phyloP scores from a whole-genome alignment of 1,140 invertebrate genomes.

The Camponotus pennsylvanicus region DNA sequence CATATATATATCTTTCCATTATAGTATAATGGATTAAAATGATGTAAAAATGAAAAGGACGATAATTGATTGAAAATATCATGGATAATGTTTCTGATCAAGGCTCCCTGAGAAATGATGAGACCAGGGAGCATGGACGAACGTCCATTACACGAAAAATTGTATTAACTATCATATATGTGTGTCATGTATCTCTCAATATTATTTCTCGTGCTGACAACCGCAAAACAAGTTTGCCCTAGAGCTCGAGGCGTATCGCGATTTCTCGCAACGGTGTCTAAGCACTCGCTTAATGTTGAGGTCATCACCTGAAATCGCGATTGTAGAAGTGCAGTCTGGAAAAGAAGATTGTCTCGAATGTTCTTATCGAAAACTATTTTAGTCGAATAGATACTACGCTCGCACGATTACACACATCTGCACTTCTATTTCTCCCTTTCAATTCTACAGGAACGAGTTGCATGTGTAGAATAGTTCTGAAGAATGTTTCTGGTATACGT shows the following conservation, averaged over 20 bases:
- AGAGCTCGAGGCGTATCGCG: constrained; percentile 11
- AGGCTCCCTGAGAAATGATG: neutral
- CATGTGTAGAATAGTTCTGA: neutral
- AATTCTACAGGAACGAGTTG: constrained; percentile 49
- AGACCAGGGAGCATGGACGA: neutral
- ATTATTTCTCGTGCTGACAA: constrained; percentile 63
- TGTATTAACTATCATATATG: constrained; percentile 24
- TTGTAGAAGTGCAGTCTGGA: neutral
- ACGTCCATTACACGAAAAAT: neutral
- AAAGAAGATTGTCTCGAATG: constrained; percentile 59
- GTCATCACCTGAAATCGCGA: constrained; percentile 63
- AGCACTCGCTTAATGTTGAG: constrained; percentile 36
- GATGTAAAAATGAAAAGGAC: neutral
- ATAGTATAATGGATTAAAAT: neutral
- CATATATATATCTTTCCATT: too few relatives aligned
- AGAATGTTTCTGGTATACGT: constrained; percentile 8
- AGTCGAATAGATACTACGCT: constrained; percentile 20
- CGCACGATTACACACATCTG: constrained; percentile 56
- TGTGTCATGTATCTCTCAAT: constrained; percentile 41
- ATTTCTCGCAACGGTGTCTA: constrained; percentile 20
- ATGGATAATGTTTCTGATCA: constrained; percentile 1
- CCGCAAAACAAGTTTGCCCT: constrained; percentile 27
- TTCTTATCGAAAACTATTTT: constrained; percentile 72
- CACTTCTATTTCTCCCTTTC: constrained; percentile 48
- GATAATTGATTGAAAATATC: neutral